Percentiles rank a stretch among this genome's conserved stretches.
These are phyloP conservation scores for Geococcyx californianus DNA, from an alignment of 2,113 vertebrate genomes.

Conservation along the genomic window DNA sequence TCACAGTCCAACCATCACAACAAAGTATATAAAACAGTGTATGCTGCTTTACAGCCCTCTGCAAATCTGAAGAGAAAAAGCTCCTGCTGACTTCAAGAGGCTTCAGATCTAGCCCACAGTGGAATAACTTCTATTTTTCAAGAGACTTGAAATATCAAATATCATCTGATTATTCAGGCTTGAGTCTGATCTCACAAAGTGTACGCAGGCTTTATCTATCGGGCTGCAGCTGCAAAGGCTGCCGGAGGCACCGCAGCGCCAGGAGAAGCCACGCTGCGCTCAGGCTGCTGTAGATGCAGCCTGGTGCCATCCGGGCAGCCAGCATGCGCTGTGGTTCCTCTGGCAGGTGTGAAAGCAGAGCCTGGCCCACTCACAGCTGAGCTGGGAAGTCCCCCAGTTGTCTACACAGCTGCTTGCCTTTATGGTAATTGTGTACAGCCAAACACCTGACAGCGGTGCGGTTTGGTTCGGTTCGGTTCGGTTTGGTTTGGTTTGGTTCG, in stretches of 20 bases:
- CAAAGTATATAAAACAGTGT: not conserved
- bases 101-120: conserved; percentile 6
- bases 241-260: not conserved
- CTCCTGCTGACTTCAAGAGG: not conserved
- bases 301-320: not conserved
- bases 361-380: not conserved
- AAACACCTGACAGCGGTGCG: not conserved
- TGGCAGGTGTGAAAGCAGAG: not conserved
- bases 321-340: accelerated
- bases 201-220: not conserved
- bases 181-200: not conserved
- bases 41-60: not conserved
- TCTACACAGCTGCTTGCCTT: not conserved
- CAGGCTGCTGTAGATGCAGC: not conserved
- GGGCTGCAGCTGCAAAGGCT: not conserved
- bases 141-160: not conserved
- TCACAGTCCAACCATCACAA: not conserved
- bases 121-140: conserved; percentile 1
- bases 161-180: not conserved
- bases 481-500: too few relatives aligned
- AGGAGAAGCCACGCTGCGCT: not conserved
- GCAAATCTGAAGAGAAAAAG: not conserved
- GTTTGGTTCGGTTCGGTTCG: too few relatives aligned
- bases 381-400: not conserved
- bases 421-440: not conserved